A percentile compares a stretch with the other conserved stretches of the same genome.
Evolutionary conservation across 2,797 vertebrate genomes (phyloP).

Genomic region (Tenualosa ilisha): DNA sequence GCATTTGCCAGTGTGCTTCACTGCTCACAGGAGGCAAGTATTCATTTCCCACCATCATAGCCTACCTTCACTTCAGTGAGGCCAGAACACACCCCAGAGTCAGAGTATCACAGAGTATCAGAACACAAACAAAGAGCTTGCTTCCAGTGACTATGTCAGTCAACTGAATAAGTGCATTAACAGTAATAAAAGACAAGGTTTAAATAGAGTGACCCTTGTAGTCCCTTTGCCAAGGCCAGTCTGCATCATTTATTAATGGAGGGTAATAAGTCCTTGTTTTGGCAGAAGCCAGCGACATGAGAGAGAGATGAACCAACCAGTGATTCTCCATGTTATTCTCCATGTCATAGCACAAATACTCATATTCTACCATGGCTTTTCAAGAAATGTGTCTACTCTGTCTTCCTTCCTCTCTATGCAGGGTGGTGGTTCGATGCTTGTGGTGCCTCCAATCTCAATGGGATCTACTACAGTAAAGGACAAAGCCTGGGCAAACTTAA

Average conservation of each 20-base stretch:
- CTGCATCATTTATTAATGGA: too few relatives aligned
- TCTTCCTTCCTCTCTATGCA: constrained; percentile 40
- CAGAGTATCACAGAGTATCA: not conserved
- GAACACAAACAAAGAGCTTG: not conserved
- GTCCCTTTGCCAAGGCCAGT: not conserved
- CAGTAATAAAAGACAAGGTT: not conserved
- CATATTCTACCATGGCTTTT: not conserved
- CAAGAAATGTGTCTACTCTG: not conserved
- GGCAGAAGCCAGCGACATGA: not conserved
- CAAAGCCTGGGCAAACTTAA: constrained; percentile 82
- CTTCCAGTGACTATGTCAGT: not conserved
- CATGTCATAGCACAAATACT: not conserved
- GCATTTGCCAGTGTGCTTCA: constrained; percentile 83
- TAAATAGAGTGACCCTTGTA: not conserved
- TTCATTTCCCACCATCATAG: not conserved
- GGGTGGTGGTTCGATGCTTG: constrained; percentile 89
- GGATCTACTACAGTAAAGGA: constrained; percentile 80
- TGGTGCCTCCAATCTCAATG: constrained; percentile 84
- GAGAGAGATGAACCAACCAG: not conserved
- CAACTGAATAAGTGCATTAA: not conserved
- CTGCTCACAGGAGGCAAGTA: constrained; percentile 81
- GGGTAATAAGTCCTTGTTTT: not conserved
- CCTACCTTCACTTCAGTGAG: not conserved
- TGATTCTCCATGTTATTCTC: not conserved
- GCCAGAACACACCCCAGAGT: not conserved